Evolutionary conservation across 1,140 invertebrate species (phyloP), one percentile per base, ranked within the genome.

Genomic region (Brachionus plicatilis): DNA sequence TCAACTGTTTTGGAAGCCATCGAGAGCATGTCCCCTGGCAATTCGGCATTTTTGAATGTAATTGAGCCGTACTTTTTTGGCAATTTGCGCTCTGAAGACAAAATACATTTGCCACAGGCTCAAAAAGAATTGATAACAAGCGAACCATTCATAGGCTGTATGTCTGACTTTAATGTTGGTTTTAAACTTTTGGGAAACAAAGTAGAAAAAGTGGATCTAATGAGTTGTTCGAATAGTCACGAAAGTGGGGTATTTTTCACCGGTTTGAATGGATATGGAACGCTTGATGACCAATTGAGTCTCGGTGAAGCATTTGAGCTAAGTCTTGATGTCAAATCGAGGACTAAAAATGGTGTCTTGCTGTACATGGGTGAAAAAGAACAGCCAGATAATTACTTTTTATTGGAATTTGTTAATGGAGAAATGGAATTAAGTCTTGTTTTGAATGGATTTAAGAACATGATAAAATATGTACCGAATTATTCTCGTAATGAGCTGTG

Each of bases 141-240:
- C 45, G 65, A 82, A 47, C 79, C 79, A n/a, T 82, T 82, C 33
- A 37, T 82, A 45, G 79, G 79, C 3, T 82, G 79, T 27, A 82
- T 82, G 79, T 82, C 79, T 37, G 79, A 82, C 53, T 82, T 82
- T 37, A 82, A 82, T 47, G 27, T 82, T 65, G 79, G 37, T 37
- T 56, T 65, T 68, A 60, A 47, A 37, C 20, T 82, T 43, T 60
- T 82, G 53, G 37, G 65, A 68, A 27, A 82, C 8, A 76, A 76
- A 50, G 17, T 82, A 14, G 53, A 82, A 65, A 82, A 82, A 68
- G 27, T 82, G 14, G 79, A 82, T 45, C n/a, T 82, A 3, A 82
- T 82, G 24, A 82, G 43, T 82, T 82, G 79, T 68, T 82, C 79
- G 27, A 82, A 82, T 65, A 82, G 43, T n/a, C 79, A 82, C 27